Base-by-base conservation (phyloP, 1,140 invertebrate genomes). In the Oryctes rhinoceros region DNA sequence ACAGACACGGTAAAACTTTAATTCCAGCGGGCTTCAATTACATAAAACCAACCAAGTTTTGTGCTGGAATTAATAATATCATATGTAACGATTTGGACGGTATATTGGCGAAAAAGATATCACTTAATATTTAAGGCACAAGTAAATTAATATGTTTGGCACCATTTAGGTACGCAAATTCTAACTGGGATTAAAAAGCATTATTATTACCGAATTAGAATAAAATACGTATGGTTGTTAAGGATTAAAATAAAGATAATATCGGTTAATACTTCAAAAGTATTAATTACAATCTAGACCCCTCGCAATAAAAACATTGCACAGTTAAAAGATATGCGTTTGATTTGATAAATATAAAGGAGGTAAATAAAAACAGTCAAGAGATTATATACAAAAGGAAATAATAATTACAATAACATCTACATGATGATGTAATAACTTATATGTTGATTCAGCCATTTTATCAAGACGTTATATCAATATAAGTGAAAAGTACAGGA, bases 391-490 rank as follows among this genome's bases (percentile, higher is more conserved):
- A 71, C 65, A 71, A 71, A 71, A 71, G 24, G 24, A 30, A n/a
- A 71, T 71, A 71, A 35, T 71, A 71, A 24, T 71, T 71, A 35
- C 24, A 71, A 4, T 71, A 71, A 71, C 65, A 71, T 71, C 10
- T 71, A 24, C 35, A 71, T 71, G 35, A 71, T 35, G 11, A 30
- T 24, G 35, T 13, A 71, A 71, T 5, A 71, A 5, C 20, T 71
- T 30, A 30, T 5, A 11, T 15, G 35, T 9, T 30, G 35, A 62
- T 62, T 62, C n/a, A n/a, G 3, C 13, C n/a, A 59, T 59, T n/a
- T n/a, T 44, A 44, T 44, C 39, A 44, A 44, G 39, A 44, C 3
- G 3, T 44, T 44, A 44, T 44, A 44, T 44, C 39, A 44, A 44
- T 7, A 44, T 44, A 44, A 44, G 24, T 30, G 24, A 30, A 30